A percentile compares a stretch with the other conserved stretches of the same genome.
Evolutionary conservation across 1,140 invertebrate genomes (phyloP).

Genomic region (Drosophila nigromelanica): DNA sequence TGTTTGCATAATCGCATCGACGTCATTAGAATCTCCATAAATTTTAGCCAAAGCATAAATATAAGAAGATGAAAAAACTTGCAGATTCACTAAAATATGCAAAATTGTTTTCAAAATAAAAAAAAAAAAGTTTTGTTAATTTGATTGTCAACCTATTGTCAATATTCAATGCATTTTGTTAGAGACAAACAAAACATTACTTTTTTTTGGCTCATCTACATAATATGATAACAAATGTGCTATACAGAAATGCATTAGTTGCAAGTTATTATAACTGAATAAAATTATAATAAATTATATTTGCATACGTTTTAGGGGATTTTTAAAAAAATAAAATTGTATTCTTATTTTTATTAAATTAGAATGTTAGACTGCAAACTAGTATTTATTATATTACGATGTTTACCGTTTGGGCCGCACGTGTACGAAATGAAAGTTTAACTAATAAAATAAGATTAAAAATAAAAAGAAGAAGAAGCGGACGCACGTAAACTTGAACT

Average conservation of each 20-base stretch:
- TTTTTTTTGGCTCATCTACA: not conserved
- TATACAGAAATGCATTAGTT: conserved; percentile 9
- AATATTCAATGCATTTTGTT: conserved; percentile 11
- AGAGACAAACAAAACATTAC: not conserved
- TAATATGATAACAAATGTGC: not conserved
- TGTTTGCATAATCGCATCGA: conserved; percentile 35
- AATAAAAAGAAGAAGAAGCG: conserved; percentile 6
- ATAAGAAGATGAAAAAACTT: not conserved
- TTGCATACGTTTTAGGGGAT: conserved; percentile 7
- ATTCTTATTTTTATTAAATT: conserved; percentile 3
- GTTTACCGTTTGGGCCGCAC: not conserved
- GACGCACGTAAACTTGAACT: conserved; percentile 47
- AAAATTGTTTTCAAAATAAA: not conserved
- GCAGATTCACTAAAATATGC: not conserved
- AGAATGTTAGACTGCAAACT: conserved; percentile 7
- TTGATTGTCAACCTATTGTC: conserved; percentile 11
- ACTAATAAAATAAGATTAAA: conserved; percentile 1
- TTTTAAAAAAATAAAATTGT: not conserved
- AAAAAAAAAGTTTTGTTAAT: conserved; percentile 3
- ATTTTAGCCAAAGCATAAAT: conserved; percentile 10
- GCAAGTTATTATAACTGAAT: not conserved
- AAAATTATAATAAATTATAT: conserved; percentile 3
- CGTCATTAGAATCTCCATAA: conserved; percentile 32
- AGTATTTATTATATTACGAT: not conserved
- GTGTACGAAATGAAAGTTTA: conserved; percentile 34